phyloP scores from a whole-genome alignment of 2,888 invertebrate genomes.

The Folsomia candida region DNA sequence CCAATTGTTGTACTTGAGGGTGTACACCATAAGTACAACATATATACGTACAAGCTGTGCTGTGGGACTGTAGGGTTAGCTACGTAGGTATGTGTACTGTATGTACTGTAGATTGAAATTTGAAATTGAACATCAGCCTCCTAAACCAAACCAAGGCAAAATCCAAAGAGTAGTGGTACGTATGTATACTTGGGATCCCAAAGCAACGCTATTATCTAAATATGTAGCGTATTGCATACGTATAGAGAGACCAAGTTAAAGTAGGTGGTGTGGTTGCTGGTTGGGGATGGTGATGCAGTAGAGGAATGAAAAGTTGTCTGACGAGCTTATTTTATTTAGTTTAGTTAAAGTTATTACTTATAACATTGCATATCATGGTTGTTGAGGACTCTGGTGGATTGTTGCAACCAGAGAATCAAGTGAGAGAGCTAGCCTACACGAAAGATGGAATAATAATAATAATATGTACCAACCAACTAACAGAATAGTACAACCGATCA shows the following conservation, averaged over 20 bases:
- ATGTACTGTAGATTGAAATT: not conserved
- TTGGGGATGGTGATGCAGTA: not conserved
- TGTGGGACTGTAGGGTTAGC: too few species aligned
- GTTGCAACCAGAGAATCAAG: not conserved
- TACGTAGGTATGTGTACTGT: not conserved
- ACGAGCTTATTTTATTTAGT: conserved; percentile 9
- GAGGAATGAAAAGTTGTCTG: conserved; percentile 6
- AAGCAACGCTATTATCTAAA: too few species aligned
- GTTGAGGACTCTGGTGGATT: not conserved
- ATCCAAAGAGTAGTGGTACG: not conserved
- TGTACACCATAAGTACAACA: not conserved
- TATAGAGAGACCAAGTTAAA: not conserved
- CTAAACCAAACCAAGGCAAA: conserved; percentile 7
- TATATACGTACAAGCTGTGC: too few species aligned
- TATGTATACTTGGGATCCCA: too few species aligned
- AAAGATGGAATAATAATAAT: not conserved
- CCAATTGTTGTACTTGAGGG: not conserved
- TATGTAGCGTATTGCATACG: not conserved
- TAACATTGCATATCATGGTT: not conserved
- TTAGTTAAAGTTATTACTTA: conserved; percentile 3
- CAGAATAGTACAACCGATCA: not conserved
- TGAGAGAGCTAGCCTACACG: not conserved
- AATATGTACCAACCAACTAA: not conserved
- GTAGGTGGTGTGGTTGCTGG: not conserved
- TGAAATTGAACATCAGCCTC: conserved; percentile 6